A percentile compares a stretch with the other conserved stretches of the same genome.
Evolutionary conservation across 2,888 invertebrate species (phyloP).

Genomic region (Temnothorax unifasciatus): DNA sequence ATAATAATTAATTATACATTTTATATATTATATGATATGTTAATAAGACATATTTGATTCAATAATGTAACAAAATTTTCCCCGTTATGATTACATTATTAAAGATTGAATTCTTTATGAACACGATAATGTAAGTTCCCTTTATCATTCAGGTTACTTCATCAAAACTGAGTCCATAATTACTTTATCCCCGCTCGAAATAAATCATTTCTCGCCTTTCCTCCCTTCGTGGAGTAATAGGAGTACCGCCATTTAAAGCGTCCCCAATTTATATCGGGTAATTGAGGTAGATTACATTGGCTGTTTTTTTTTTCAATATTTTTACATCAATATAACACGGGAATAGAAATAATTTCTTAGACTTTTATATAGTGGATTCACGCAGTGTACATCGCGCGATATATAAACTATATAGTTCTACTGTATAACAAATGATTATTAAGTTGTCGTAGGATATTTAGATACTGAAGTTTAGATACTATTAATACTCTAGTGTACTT

Average conservation of each 20-base stretch:
- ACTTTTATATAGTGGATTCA: background rate
- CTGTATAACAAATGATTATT: slow-evolving; percentile 1
- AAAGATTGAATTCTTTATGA: background rate
- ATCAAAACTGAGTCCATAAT: slow-evolving; percentile 71
- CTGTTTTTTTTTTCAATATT: slow-evolving; percentile 15
- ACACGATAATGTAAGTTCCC: slow-evolving; percentile 54
- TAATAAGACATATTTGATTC: background rate
- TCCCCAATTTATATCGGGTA: slow-evolving; percentile 67
- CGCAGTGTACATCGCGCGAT: background rate
- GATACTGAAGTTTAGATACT: too few species aligned
- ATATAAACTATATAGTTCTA: background rate
- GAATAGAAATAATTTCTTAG: slow-evolving; percentile 22
- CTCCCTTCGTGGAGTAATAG: slow-evolving; percentile 38
- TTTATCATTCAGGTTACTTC: slow-evolving; percentile 53
- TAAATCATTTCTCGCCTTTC: slow-evolving; percentile 65
- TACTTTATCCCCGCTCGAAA: slow-evolving; percentile 67
- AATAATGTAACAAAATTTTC: background rate
- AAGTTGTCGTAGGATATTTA: background rate
- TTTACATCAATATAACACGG: background rate
- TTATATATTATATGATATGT: background rate
- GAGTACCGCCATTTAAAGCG: slow-evolving; percentile 47
- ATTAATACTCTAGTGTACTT: background rate
- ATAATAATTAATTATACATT: background rate
- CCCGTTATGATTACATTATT: background rate
- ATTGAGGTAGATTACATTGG: slow-evolving; percentile 36